These are phyloP conservation scores for Motacilla alba DNA, from an alignment of 2,113 vertebrate genomes.

Conservation along the genomic window DNA sequence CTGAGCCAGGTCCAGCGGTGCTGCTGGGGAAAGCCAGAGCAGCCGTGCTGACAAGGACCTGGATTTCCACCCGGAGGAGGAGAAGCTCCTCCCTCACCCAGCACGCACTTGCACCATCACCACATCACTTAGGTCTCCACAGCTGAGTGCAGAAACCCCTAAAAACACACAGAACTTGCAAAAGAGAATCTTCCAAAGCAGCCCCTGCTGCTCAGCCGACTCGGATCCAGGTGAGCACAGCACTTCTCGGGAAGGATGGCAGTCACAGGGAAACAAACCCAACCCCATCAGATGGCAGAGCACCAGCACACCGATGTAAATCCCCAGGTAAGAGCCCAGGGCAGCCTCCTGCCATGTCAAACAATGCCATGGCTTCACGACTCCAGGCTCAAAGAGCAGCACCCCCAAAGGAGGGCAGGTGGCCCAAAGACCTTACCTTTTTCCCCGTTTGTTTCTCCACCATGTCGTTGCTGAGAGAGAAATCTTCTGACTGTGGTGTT, in stretches of 20 bases:
- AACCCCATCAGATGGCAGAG: not conserved
- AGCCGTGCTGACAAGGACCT: not conserved
- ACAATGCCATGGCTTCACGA: rapidly evolving
- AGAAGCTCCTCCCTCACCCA: not conserved
- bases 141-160: not conserved
- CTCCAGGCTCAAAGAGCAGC: not conserved
- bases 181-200: not conserved
- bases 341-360: not conserved
- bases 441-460: slow-evolving; percentile 99
- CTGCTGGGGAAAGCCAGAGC: not conserved
- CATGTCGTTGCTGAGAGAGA: slow-evolving; percentile 98
- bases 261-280: rapidly evolving
- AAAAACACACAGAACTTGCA: not conserved
- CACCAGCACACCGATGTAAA: not conserved
- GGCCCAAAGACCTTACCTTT: slow-evolving; percentile 77
- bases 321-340: rapidly evolving
- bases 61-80: not conserved
- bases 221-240: rapidly evolving
- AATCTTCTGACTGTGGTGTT: slow-evolving; percentile 97
- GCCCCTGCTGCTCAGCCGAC: rapidly evolving
- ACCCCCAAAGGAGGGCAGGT: not conserved
- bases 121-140: not conserved
- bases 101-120: not conserved
- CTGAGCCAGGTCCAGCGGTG: not conserved
- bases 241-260: rapidly evolving